A percentile compares a stretch with the other conserved stretches of the same genome.
phyloP scores from a whole-genome alignment of 2,888 invertebrate genomes.

The Phalera bucephala region DNA sequence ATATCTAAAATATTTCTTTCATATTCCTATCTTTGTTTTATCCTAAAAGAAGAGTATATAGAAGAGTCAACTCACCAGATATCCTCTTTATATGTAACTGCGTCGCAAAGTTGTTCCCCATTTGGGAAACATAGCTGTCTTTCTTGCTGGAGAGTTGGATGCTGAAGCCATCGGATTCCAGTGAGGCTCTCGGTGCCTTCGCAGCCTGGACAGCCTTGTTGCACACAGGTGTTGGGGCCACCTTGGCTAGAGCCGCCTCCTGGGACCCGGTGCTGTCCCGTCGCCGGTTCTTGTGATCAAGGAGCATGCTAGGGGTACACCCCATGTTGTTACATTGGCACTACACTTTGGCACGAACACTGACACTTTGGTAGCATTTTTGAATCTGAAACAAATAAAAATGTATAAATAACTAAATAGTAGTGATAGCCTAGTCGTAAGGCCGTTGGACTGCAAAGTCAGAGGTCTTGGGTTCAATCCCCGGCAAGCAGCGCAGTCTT shows the following conservation, averaged over 20 bases:
- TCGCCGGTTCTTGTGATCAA: slow-evolving; percentile 83
- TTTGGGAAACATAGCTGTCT: slow-evolving; percentile 80
- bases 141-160: slow-evolving; percentile 77
- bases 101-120: slow-evolving; percentile 80
- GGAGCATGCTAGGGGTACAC: slow-evolving; percentile 85
- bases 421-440: too few species aligned
- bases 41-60: too few species aligned
- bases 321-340: slow-evolving; percentile 80
- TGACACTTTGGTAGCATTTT: slow-evolving; percentile 49
- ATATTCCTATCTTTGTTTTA: too few species aligned
- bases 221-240: slow-evolving; percentile 68
- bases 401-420: not conserved
- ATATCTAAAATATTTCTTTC: too few species aligned
- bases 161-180: slow-evolving; percentile 79
- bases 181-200: slow-evolving; percentile 71
- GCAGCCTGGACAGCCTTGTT: slow-evolving; percentile 74
- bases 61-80: slow-evolving; percentile 77
- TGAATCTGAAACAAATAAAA: slow-evolving; percentile 58
- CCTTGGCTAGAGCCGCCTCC: slow-evolving; percentile 73
- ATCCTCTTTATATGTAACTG: slow-evolving; percentile 78
- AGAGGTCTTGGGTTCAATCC: too few species aligned
- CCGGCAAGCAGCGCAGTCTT: too few species aligned
- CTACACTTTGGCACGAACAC: slow-evolving; percentile 75
- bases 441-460: too few species aligned
- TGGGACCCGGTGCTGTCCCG: slow-evolving; percentile 81